Evolutionary conservation across 2,888 invertebrate species (phyloP).

Genomic region (Eilema caniola): DNA sequence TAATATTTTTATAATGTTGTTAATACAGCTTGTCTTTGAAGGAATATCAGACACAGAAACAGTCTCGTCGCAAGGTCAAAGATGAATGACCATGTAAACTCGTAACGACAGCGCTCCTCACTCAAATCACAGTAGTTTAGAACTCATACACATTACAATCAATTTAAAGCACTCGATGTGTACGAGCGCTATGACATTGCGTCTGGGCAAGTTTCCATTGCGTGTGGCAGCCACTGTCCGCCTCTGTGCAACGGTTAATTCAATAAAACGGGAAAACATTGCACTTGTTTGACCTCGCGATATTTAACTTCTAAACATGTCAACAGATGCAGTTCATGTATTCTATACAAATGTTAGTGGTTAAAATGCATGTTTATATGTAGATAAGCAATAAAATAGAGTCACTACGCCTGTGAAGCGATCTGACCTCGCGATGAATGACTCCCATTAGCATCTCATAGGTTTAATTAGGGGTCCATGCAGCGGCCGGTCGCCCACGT

Average conservation of each 20-base stretch:
- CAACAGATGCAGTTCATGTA: slow-evolving; percentile 50
- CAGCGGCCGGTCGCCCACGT: slow-evolving; percentile 73
- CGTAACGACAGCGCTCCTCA: slow-evolving; percentile 76
- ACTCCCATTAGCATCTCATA: slow-evolving; percentile 77
- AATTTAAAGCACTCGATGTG: slow-evolving; percentile 79
- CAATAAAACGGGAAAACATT: slow-evolving; percentile 71
- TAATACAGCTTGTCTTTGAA: slow-evolving; percentile 62
- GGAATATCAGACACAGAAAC: slow-evolving; percentile 62
- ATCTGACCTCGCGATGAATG: slow-evolving; percentile 75
- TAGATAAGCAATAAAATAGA: slow-evolving; percentile 60
- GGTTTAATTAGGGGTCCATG: slow-evolving; percentile 81
- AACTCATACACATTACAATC: slow-evolving; percentile 82
- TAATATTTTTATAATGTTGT: slow-evolving; percentile 76
- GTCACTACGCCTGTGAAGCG: slow-evolving; percentile 60
- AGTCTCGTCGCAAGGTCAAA: slow-evolving; percentile 75
- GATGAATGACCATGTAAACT: slow-evolving; percentile 84
- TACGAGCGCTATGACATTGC: slow-evolving; percentile 72
- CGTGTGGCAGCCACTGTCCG: slow-evolving; percentile 70
- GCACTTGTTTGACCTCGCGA: slow-evolving; percentile 61
- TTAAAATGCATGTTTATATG: slow-evolving; percentile 65
- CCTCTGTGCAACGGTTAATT: slow-evolving; percentile 64
- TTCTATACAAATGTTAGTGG: slow-evolving; percentile 47
- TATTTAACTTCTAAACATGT: slow-evolving; percentile 70
- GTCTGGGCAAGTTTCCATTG: slow-evolving; percentile 72
- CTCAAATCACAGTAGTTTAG: slow-evolving; percentile 80